phyloP scores from a whole-genome alignment of 2,113 vertebrate genomes.

The Cyphomyrus plagiostoma region DNA sequence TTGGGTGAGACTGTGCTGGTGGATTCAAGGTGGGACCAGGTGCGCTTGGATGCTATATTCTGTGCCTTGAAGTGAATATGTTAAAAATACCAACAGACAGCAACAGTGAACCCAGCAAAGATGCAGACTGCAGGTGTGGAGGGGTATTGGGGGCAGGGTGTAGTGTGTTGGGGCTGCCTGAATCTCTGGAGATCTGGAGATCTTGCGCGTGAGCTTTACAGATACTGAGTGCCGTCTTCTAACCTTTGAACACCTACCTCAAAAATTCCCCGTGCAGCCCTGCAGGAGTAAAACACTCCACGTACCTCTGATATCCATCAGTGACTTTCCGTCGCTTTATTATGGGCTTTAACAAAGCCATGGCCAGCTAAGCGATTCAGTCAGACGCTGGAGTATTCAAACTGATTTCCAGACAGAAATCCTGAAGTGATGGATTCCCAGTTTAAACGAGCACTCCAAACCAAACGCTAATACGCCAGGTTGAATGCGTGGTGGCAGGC shows the following conservation, averaged over 20 bases:
- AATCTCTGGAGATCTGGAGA: no score
- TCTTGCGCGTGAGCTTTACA: not conserved
- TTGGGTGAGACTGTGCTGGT: not conserved
- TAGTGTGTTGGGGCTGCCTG: not conserved
- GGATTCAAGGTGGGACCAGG: not conserved
- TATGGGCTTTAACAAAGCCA: not conserved
- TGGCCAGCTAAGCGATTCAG: not conserved
- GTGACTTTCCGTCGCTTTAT: not conserved
- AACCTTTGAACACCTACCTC: not conserved
- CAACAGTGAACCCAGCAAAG: not conserved
- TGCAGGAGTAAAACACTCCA: not conserved
- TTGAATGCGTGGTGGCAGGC: not conserved
- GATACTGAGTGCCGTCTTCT: not conserved
- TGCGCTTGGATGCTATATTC: not conserved
- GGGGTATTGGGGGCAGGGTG: no score
- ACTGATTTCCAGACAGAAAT: not conserved
- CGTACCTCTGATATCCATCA: not conserved
- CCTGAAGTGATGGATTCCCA: not conserved
- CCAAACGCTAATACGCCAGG: not conserved
- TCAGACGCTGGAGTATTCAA: not conserved
- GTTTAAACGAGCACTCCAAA: not conserved
- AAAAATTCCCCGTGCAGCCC: not conserved
- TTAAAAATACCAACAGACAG: not conserved
- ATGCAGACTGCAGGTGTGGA: not conserved
- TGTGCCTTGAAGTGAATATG: not conserved